Evolutionary conservation across 2,113 vertebrate species (phyloP).

Genomic region (Catagonus wagneri): DNA sequence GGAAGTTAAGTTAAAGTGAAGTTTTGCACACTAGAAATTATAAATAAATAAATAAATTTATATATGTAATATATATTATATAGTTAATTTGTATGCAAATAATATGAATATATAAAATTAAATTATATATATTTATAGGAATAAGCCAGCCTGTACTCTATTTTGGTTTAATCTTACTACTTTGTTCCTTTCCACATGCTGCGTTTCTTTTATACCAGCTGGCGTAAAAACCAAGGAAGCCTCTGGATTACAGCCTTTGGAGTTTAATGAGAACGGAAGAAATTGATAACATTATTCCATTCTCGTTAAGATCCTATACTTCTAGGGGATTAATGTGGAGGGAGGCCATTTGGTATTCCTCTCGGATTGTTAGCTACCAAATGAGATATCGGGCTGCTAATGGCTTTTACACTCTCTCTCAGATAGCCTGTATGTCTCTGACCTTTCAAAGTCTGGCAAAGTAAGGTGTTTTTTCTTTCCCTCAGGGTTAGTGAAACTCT

Average conservation of each 20-base stretch:
- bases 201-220: background rate
- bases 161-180: slow-evolving; percentile 52
- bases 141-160: slow-evolving; percentile 19
- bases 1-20: background rate
- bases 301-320: slow-evolving; percentile 68
- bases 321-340: slow-evolving; percentile 29
- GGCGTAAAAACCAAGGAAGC: slow-evolving; percentile 26
- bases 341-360: slow-evolving; percentile 59
- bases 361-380: slow-evolving; percentile 56
- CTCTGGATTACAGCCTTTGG: slow-evolving; percentile 34
- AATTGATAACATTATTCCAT: slow-evolving; percentile 65
- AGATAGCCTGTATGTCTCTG: slow-evolving; percentile 53
- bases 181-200: slow-evolving; percentile 43
- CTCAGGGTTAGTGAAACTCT: slow-evolving; percentile 54
- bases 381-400: slow-evolving; percentile 68
- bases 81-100: background rate
- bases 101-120: background rate
- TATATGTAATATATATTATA: too few relatives aligned
- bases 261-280: slow-evolving; percentile 55
- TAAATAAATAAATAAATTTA: too few relatives aligned
- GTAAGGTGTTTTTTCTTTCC: slow-evolving; percentile 72
- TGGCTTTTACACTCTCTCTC: slow-evolving; percentile 56
- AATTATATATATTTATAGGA: background rate
- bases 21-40: background rate
- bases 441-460: slow-evolving; percentile 75